Evolutionary conservation across 2,888 invertebrate species (phyloP).

Genomic region (Cactoblastis cactorum): DNA sequence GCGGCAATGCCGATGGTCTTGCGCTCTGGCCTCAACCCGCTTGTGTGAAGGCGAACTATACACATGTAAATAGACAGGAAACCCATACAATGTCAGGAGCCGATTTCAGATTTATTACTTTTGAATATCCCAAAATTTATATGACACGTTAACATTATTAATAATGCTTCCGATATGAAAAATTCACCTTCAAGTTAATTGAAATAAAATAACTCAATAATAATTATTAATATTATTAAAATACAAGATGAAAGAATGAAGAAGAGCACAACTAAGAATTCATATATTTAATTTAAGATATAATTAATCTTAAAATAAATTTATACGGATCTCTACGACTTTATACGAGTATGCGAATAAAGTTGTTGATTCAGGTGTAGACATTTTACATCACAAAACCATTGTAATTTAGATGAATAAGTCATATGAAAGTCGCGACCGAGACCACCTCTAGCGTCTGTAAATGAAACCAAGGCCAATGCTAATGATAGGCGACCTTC

Average conservation of each 20-base stretch:
- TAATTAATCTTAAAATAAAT: too few species aligned
- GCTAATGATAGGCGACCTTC: constrained; percentile 57
- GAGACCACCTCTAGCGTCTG: constrained; percentile 60
- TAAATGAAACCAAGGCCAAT: constrained; percentile 59
- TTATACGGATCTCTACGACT: too few species aligned
- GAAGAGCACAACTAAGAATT: too few species aligned
- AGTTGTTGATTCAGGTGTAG: constrained; percentile 37
- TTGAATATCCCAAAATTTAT: constrained; percentile 8
- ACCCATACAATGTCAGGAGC: constrained; percentile 64
- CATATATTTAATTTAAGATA: too few species aligned
- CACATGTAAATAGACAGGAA: constrained; percentile 74
- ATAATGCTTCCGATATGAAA: too few species aligned
- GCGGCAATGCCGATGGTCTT: constrained; percentile 27
- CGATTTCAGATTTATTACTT: constrained; percentile 19
- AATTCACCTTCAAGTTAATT: too few species aligned
- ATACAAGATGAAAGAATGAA: too few species aligned
- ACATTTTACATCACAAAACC: constrained; percentile 49
- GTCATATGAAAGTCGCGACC: constrained; percentile 46
- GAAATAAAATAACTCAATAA: too few species aligned
- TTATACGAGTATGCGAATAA: too few species aligned
- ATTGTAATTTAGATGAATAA: constrained; percentile 61
- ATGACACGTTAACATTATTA: too few species aligned
- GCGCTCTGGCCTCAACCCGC: constrained; percentile 67
- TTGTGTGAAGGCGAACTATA: constrained; percentile 70
- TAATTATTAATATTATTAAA: too few species aligned